Conservation (phyloP, 2,888 invertebrate species). For the Eristalinus sepulchralis region DNA sequence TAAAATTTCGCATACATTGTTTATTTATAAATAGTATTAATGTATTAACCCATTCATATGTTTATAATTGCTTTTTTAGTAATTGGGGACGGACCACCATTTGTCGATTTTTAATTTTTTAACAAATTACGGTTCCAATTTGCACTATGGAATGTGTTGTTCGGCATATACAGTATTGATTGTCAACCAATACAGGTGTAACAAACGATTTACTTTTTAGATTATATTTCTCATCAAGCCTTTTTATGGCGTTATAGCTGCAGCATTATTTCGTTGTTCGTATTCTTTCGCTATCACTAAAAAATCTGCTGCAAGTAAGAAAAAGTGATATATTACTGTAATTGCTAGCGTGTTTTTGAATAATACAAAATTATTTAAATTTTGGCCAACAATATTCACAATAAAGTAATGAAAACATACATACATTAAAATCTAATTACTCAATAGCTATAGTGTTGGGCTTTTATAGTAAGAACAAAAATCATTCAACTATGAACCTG, state of each 20-base stretch:
- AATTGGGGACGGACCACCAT: background rate
- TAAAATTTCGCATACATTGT: conserved; percentile 39
- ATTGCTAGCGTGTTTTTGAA: too few relatives aligned
- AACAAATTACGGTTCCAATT: background rate
- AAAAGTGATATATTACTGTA: background rate
- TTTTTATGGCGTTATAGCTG: background rate
- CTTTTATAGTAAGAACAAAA: conserved; percentile 4
- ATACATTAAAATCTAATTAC: background rate
- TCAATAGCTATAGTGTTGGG: background rate
- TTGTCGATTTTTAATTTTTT: background rate
- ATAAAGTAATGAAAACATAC: too few relatives aligned
- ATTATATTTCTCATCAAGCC: background rate
- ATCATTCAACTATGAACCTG: conserved; percentile 53
- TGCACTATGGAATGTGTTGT: background rate
- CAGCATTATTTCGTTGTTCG: conserved; percentile 39
- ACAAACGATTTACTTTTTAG: conserved; percentile 8
- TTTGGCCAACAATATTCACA: too few relatives aligned
- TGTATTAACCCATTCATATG: background rate
- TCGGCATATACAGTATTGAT: too few relatives aligned
- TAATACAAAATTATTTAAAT: too few relatives aligned
- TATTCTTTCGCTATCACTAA: conserved; percentile 43
- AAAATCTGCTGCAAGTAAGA: conserved; percentile 54
- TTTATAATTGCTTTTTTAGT: background rate
- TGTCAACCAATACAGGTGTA: conserved; percentile 32
- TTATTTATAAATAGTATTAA: conserved; percentile 2